These are phyloP conservation scores for Cassiopea xamachana DNA, from an alignment of 30 jellyfish, hydroid and myxozoan species.

Conservation along the genomic window DNA sequence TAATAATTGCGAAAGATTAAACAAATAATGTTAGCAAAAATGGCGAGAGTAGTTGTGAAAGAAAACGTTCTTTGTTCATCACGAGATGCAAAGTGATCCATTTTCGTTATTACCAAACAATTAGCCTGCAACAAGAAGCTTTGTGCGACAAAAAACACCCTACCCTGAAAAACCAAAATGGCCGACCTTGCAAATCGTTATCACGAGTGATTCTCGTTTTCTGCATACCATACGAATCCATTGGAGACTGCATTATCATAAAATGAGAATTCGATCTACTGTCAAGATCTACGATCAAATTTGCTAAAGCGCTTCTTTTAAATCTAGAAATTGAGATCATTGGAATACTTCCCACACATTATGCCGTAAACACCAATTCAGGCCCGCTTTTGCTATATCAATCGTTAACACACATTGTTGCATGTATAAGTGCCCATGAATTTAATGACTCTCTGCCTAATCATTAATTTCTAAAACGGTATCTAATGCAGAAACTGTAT, in stretches of 20 bases:
- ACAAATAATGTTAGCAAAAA: conserved; percentile 31
- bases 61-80: conserved; percentile 50
- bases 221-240: conserved; percentile 72
- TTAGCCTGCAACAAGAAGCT: conserved; percentile 38
- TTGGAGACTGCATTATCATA: conserved; percentile 55
- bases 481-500: too few species aligned
- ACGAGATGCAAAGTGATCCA: conserved; percentile 78
- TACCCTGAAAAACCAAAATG: conserved; percentile 51
- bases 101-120: conserved; percentile 60
- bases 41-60: conserved; percentile 41
- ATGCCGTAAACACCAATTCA: conserved; percentile 11
- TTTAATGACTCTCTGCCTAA: background rate
- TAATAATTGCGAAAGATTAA: conserved; percentile 14
- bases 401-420: background rate
- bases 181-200: conserved; percentile 71
- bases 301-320: conserved; percentile 21
- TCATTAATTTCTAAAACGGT: too few species aligned
- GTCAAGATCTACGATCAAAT: conserved; percentile 26
- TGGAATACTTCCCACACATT: conserved; percentile 55
- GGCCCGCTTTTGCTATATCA: background rate
- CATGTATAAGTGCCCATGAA: background rate
- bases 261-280: conserved; percentile 42
- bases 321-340: conserved; percentile 30
- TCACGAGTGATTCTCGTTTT: conserved; percentile 43
- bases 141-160: conserved; percentile 32